Evolutionary conservation across 2,797 vertebrate species (phyloP), one percentile per base, ranked within the genome.

Genomic region (Anguilla megastoma): DNA sequence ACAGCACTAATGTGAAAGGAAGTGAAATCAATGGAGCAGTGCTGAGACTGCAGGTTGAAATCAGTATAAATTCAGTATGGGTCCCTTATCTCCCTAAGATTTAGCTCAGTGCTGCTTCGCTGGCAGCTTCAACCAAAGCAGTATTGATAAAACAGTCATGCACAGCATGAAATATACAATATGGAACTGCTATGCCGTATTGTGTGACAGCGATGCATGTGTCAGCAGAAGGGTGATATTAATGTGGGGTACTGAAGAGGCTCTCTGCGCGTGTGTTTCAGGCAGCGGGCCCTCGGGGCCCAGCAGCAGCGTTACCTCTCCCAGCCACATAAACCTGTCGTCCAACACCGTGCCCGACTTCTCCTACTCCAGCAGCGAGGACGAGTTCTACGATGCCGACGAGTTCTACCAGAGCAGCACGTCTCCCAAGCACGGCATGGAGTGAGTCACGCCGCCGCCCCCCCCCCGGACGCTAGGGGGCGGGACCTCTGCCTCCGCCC

Each of bases 291-390:
- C 97, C 0, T 99, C 98, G 1, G 97, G 97, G 92, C 97, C 98
- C 80, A 99, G 97, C 94, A 99, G 99, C 92, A 97, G 98, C 87
- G 93, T 98, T 0, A 96, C 98, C 87, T 97, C 98, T 87, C 98
- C 98, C 12, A 96, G 97, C 94, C 98, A 98, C 93, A 97, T 98
- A 91, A 98, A 97, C 91, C 93, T 99, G 89, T 98, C 98, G 90
- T 97, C 97, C 86, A 98, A 98, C 90, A 97, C 98, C 0, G 98
- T 99, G 92, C 99, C 98, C 58, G 98, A 99, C 91, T 99, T 99
- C 94, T 99, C 98, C 85, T 99, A 99, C 90, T 99, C 99, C 5
- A 99, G 98, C 96, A 99, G 99, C 71, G 98, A 99, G 94, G 99
- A 99, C 85, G 99, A 99, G 92, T 99, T 99, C 95, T 99, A 99